Conservation (phyloP, 2,113 vertebrate species). For the Cebus imitator region DNA sequence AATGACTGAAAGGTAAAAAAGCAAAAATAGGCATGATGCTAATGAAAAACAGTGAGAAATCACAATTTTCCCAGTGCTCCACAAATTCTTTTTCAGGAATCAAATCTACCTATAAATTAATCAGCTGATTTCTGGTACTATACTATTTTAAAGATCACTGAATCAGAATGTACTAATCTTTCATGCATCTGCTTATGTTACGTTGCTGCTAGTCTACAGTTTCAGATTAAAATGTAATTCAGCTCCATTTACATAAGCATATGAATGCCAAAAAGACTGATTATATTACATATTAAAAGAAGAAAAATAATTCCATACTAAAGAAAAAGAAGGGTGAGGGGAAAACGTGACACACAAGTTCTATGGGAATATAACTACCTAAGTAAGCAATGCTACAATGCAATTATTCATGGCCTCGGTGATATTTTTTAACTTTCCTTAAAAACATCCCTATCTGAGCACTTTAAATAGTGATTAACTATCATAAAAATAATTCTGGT, state of each 20-base stretch:
- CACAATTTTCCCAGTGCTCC: background rate
- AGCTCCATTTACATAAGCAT: constrained; percentile 10
- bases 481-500: background rate
- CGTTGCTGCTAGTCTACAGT: background rate
- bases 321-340: background rate
- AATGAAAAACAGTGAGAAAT: constrained; percentile 39
- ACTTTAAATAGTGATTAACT: background rate
- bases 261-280: background rate
- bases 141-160: background rate
- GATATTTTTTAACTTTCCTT: constrained; percentile 15
- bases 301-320: background rate
- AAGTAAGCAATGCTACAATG: background rate
- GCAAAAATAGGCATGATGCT: background rate
- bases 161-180: constrained; percentile 15
- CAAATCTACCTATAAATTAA: background rate
- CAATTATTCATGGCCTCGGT: background rate
- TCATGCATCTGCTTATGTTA: background rate
- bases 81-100: constrained; percentile 41
- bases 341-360: background rate
- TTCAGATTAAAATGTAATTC: constrained; percentile 28
- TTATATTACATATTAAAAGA: background rate
- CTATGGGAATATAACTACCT: background rate
- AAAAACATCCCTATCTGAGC: background rate
- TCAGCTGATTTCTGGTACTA: background rate
- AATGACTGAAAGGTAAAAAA: constrained; percentile 12